Evolutionary conservation across 2,888 invertebrate species (phyloP), one percentile per base, ranked within the genome.

Genomic region (Rhingia campestris): DNA sequence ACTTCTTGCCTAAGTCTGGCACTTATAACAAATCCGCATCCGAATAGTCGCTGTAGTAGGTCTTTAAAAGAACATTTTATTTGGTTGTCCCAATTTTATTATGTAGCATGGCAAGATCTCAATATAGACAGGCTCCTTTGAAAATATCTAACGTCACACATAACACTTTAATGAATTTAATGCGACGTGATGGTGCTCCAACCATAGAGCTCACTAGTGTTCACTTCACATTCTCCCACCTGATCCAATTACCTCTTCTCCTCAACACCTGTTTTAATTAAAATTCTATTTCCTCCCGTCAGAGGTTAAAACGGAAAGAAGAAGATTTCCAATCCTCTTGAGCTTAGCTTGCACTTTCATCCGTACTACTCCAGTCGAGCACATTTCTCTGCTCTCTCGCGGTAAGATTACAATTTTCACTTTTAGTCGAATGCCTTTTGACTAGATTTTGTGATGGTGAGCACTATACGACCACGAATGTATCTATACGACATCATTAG

Each of bases 311-410:
- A 58, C 49, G 41, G 39, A 69, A 51, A 63, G 37, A 51, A 63
- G 37, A 82, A 77, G 63, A 77, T 77, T 82, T 82, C 76, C 76
- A 77, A 30, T 81, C 75, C 76, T 81, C 81, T 70, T 70, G 43
- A 61, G 33, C 39, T 53, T 51, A 63, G 81, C 81, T 82, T 82
- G 72, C 77, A 82, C 77, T 82, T 82, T 82, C 81, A 76, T 81
- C 72, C 72, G 59, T 9, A 51, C 4, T 30, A 4, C 12, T 9
- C 39, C 39, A 54, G 32, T 41, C 56, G 56, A 43, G 41, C 12
- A 39, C 67, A 67, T 77, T 67, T 77, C 73, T 67, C 56, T 32
- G 22, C 35, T 59, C 69, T 43, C 43, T 35, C 6, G 41, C 30
- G n/a, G 22, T 22, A 2, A 47, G 56, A 56, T 74, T 63, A 69